phyloP scores from a whole-genome alignment of 1,140 invertebrate species.

The Telenomus remus region DNA sequence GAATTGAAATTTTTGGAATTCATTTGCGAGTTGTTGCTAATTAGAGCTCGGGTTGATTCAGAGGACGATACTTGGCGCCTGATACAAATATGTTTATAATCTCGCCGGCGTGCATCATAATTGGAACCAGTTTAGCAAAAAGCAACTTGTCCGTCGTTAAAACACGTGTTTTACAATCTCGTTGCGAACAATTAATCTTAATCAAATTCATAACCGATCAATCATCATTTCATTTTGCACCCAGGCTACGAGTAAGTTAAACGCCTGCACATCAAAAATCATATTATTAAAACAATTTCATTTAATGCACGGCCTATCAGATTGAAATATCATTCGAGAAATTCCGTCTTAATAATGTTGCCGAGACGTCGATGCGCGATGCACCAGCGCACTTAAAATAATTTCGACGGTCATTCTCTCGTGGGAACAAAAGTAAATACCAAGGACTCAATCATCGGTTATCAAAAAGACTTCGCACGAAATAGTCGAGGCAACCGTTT shows the following conservation, averaged over 20 bases:
- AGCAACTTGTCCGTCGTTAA: conserved; percentile 11
- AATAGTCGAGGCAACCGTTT: conserved; percentile 36
- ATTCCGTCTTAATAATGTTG: conserved; percentile 35
- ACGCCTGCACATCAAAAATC: conserved; percentile 20
- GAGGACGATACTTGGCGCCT: conserved; percentile 15
- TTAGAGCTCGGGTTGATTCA: conserved; percentile 52
- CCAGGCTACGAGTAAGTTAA: conserved; percentile 6
- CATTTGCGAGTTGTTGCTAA: conserved; percentile 40
- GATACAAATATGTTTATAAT: conserved; percentile 21
- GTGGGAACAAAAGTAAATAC: conserved; percentile 37
- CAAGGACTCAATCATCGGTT: conserved; percentile 42
- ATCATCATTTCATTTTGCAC: conserved; percentile 26
- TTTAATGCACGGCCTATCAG: conserved; percentile 26
- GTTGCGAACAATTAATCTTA: conserved; percentile 38
- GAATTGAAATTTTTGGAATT: conserved; percentile 27
- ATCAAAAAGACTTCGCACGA: conserved; percentile 31
- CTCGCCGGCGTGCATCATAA: conserved; percentile 27
- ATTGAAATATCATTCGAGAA: conserved; percentile 37
- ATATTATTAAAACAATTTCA: conserved; percentile 36
- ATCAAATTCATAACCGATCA: conserved; percentile 40
- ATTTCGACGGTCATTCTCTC: conserved; percentile 31
- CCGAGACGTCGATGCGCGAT: conserved; percentile 37
- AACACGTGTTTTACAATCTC: conserved; percentile 28
- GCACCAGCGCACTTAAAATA: conserved; percentile 34
- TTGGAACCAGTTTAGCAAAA: conserved; percentile 23